Percentiles rank a stretch among this genome's conserved stretches.
phyloP scores from a whole-genome alignment of 1,140 invertebrate species.

The Heliconius nattereri region DNA sequence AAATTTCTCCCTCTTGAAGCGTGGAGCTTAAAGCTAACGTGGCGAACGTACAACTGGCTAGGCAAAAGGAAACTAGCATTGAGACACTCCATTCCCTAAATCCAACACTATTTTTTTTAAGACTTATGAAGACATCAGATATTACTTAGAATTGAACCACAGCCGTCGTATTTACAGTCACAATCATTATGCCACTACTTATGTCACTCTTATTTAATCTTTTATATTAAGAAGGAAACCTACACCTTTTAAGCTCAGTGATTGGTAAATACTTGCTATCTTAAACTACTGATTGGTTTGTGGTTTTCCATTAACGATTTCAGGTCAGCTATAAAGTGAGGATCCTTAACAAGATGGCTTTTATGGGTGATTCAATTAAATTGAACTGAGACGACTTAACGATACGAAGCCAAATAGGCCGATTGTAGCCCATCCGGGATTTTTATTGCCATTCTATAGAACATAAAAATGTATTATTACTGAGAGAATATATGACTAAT shows the following conservation, averaged over 20 bases:
- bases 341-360: slow-evolving; percentile 31
- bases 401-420: slow-evolving; percentile 1
- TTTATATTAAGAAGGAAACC: neutral
- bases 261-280: neutral
- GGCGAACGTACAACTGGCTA: no score
- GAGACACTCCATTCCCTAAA: no score
- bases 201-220: neutral
- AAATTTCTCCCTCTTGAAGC: no score
- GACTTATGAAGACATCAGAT: no score
- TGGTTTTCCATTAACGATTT: slow-evolving; percentile 14
- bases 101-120: no score
- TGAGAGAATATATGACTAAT: neutral
- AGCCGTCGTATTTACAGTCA: no score
- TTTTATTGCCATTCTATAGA: slow-evolving; percentile 20
- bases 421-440: slow-evolving; percentile 11
- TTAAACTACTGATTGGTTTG: slow-evolving; percentile 6
- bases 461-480: neutral
- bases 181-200: no score
- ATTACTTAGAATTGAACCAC: no score
- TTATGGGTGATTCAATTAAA: slow-evolving; percentile 32
- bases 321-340: slow-evolving; percentile 7
- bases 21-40: no score
- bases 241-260: neutral
- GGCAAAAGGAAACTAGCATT: no score
- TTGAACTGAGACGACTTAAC: slow-evolving; percentile 19